phyloP scores from a whole-genome alignment of 2,888 invertebrate species.

The Argyresthia albistria region DNA sequence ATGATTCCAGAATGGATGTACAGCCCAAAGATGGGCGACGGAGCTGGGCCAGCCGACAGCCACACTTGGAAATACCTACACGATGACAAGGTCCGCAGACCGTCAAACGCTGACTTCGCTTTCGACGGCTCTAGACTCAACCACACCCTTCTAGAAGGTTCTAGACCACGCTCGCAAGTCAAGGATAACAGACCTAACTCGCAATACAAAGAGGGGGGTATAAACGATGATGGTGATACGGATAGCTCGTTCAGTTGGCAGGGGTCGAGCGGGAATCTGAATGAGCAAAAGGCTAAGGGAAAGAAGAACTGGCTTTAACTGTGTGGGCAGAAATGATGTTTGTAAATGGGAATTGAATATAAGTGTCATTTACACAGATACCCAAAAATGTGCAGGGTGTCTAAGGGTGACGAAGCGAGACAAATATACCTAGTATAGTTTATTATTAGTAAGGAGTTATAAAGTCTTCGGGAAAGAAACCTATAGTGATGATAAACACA shows the following conservation, averaged over 20 bases:
- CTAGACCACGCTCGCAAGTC: conserved; percentile 24
- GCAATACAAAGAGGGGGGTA: conserved; percentile 20
- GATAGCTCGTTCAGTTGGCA: conserved; percentile 64
- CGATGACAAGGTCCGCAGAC: conserved; percentile 44
- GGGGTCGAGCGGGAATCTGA: conserved; percentile 36
- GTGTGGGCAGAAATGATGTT: not conserved
- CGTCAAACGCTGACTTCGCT: conserved; percentile 56
- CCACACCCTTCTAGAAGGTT: conserved; percentile 24
- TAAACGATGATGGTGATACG: conserved; percentile 46
- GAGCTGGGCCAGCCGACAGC: conserved; percentile 33
- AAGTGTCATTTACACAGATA: too few relatives aligned
- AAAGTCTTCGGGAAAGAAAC: too few relatives aligned
- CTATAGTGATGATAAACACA: too few relatives aligned
- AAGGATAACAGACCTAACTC: conserved; percentile 28
- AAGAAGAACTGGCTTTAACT: conserved; percentile 17
- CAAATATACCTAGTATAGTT: too few relatives aligned
- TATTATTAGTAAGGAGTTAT: too few relatives aligned
- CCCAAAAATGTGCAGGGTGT: too few relatives aligned
- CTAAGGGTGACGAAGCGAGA: too few relatives aligned
- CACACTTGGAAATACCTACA: conserved; percentile 63
- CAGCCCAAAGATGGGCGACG: conserved; percentile 39
- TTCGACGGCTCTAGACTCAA: conserved; percentile 46
- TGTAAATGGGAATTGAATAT: not conserved
- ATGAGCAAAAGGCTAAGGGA: conserved; percentile 12
- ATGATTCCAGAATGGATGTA: conserved; percentile 57